Conservation (phyloP, 2,888 invertebrate genomes). For the Parelbella ahira region DNA sequence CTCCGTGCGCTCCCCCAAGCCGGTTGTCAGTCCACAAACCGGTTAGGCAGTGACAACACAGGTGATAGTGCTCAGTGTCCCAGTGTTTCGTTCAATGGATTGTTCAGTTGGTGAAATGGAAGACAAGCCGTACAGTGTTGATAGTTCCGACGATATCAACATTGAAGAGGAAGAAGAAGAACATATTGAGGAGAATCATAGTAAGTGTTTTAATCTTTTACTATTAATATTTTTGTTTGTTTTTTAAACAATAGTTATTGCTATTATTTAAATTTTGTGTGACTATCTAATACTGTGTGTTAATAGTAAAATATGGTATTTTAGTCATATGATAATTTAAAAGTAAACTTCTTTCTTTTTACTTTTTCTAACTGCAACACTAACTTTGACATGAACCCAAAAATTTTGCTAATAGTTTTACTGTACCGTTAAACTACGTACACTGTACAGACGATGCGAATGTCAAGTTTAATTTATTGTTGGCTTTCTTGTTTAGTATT, state of each 20-base stretch:
- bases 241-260: constrained; percentile 1
- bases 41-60: constrained; percentile 69
- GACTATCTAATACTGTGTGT: too few species aligned
- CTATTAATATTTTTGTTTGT: neutral
- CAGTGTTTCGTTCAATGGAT: constrained; percentile 54
- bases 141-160: constrained; percentile 75
- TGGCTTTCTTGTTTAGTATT: too few species aligned
- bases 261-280: too few species aligned
- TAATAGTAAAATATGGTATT: too few species aligned
- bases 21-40: constrained; percentile 71
- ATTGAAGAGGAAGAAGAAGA: constrained; percentile 72
- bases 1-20: constrained; percentile 74
- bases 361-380: too few species aligned
- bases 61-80: constrained; percentile 46
- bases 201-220: constrained; percentile 43
- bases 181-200: constrained; percentile 65
- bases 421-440: too few species aligned
- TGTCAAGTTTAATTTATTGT: too few species aligned
- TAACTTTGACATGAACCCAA: too few species aligned
- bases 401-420: too few species aligned
- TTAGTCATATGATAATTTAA: too few species aligned
- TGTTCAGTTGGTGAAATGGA: constrained; percentile 64
- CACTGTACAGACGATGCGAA: too few species aligned
- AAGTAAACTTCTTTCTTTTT: too few species aligned
- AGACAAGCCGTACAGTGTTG: constrained; percentile 76